phyloP scores from a whole-genome alignment of 2,888 invertebrate genomes.

The Noctua pronuba region DNA sequence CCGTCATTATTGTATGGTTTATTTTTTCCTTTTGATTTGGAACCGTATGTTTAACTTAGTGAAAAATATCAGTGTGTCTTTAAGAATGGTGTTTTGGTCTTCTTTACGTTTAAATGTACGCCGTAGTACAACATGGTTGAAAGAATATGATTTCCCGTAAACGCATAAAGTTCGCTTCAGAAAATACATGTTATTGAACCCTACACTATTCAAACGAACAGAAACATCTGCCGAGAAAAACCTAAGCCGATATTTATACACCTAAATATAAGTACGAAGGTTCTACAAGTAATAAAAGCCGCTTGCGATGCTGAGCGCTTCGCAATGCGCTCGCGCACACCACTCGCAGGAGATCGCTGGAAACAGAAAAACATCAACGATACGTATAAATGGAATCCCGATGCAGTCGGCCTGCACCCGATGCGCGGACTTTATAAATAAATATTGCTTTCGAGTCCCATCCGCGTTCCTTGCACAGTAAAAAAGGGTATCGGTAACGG shows the following conservation, averaged over 20 bases:
- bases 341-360: constrained; percentile 68
- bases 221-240: constrained; percentile 46
- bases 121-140: background rate
- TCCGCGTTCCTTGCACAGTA: constrained; percentile 65
- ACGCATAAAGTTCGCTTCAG: background rate
- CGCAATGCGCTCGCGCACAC: constrained; percentile 61
- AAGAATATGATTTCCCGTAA: background rate
- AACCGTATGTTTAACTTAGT: constrained; percentile 23
- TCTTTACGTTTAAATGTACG: background rate
- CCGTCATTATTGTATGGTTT: constrained; percentile 62
- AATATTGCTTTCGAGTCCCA: constrained; percentile 62
- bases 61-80: constrained; percentile 7
- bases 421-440: constrained; percentile 67
- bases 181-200: constrained; percentile 34
- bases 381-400: constrained; percentile 57
- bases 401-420: constrained; percentile 49
- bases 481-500: constrained; percentile 62
- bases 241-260: constrained; percentile 54
- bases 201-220: constrained; percentile 31
- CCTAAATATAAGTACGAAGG: constrained; percentile 43
- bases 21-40: constrained; percentile 51
- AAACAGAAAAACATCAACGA: constrained; percentile 81
- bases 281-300: constrained; percentile 58
- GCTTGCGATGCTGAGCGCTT: constrained; percentile 55
- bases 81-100: background rate